phyloP scores from a whole-genome alignment of 1,140 invertebrate genomes.

The Pararge aegeria region DNA sequence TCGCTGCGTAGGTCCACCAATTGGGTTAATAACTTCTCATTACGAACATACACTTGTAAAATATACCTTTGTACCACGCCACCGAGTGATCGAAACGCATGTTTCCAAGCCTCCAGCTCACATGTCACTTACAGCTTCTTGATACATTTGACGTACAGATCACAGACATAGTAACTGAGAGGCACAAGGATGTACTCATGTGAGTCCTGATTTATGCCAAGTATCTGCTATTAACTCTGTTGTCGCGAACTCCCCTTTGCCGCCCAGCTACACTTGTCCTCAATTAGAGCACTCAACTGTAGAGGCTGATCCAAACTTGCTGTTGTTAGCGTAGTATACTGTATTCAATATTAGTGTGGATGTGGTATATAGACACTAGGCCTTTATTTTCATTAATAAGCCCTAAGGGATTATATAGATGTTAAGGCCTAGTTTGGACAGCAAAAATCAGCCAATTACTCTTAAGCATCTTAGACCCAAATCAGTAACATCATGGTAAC shows the following conservation, averaged over 20 bases:
- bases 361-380: slow-evolving; percentile 61
- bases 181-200: slow-evolving; percentile 60
- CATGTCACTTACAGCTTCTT: slow-evolving; percentile 77
- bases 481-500: too few relatives aligned
- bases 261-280: slow-evolving; percentile 63
- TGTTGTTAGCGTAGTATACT: slow-evolving; percentile 67
- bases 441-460: too few relatives aligned
- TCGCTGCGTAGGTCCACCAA: slow-evolving; percentile 47
- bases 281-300: slow-evolving; percentile 63
- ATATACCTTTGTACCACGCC: slow-evolving; percentile 75
- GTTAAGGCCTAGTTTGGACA: too few relatives aligned
- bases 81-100: slow-evolving; percentile 78
- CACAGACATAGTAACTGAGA: slow-evolving; percentile 73
- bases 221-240: slow-evolving; percentile 24
- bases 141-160: slow-evolving; percentile 68
- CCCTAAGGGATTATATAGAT: background rate
- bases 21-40: slow-evolving; percentile 59
- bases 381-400: slow-evolving; percentile 3
- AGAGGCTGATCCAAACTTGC: slow-evolving; percentile 71
- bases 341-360: slow-evolving; percentile 57
- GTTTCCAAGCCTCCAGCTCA: slow-evolving; percentile 75
- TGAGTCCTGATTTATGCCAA: slow-evolving; percentile 25
- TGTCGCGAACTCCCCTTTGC: slow-evolving; percentile 56
- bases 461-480: too few relatives aligned
- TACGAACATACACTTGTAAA: slow-evolving; percentile 68